Base-by-base conservation (phyloP, 2,888 invertebrate species). In the Eilema sororculum region DNA sequence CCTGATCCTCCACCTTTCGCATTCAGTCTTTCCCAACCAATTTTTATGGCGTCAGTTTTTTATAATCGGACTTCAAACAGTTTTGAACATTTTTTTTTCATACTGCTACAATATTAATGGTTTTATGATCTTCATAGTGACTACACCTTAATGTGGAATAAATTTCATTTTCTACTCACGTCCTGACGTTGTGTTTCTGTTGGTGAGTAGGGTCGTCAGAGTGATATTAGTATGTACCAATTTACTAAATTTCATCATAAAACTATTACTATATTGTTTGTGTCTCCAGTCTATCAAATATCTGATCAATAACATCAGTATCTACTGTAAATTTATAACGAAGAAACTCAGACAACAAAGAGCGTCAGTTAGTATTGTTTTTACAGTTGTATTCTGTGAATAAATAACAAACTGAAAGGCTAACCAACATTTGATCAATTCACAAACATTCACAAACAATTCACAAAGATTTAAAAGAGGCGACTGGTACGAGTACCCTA, bases 191-290 rank as follows among this genome's bases (percentile, higher is more conserved):
- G 46, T 46, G 52, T 52, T 52, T n/a, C 52, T 52, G 52, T 52
- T 52, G n/a, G 52, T 52, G 52, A 52, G 52, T 52, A 52, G 52
- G 52, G 52, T 52, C 52, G 52, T 52, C 52, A 52, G n/a, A 52
- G 52, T 52, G 52, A n/a, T 52, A 52, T n/a, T 52, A n/a, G n/a
- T 52, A 20, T n/a, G 9, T n/a, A 52, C n/a, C 20, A n/a, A 20
- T 63, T 46, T 25, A 63, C 9, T 2, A 16, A 62, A 52, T n/a
- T 52, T 52, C 20, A 52, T 52, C 52, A 52, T 8, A 52, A n/a
- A 52, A 2, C n/a, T 20, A n/a, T 52, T 52, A 46, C 46, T 46
- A 20, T 16, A 52, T 52, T 52, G 52, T 52, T n/a, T 52, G 8
- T 52, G 20, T 46, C 20, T 46, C 0, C 20, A 52, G 6, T 20